These are phyloP conservation scores for Drosophila nr. perissopoda DNA, from an alignment of 2,888 invertebrate genomes.

Conservation along the genomic window DNA sequence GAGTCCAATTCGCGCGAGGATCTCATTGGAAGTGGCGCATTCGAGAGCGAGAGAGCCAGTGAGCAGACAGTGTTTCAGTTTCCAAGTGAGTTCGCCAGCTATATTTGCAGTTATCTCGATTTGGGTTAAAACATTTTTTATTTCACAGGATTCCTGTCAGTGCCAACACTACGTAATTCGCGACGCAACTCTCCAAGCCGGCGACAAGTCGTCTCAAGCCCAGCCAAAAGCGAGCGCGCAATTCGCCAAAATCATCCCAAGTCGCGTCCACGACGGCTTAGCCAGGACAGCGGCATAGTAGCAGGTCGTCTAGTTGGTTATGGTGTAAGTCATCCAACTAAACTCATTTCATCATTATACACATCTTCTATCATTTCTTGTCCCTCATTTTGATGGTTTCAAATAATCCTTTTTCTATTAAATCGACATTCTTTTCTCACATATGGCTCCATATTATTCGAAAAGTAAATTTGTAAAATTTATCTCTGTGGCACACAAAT, in stretches of 20 bases:
- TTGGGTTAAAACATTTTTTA: neutral
- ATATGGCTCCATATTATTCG: neutral
- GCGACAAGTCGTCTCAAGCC: slow-evolving; percentile 83
- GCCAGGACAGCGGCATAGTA: slow-evolving; percentile 84
- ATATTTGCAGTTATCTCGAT: neutral
- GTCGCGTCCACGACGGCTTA: slow-evolving; percentile 78
- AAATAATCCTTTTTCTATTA: neutral
- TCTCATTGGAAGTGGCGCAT: slow-evolving; percentile 68
- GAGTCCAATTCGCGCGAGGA: slow-evolving; percentile 82
- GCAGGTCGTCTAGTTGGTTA: slow-evolving; percentile 78
- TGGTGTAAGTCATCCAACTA: slow-evolving; percentile 59
- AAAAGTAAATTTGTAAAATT: neutral
- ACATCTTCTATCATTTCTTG: neutral
- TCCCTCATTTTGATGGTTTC: neutral
- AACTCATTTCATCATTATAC: too few relatives aligned
- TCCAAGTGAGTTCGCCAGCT: slow-evolving; percentile 56
- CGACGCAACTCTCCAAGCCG: slow-evolving; percentile 60
- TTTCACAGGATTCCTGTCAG: slow-evolving; percentile 81
- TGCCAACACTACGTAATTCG: slow-evolving; percentile 79
- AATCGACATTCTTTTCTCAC: neutral
- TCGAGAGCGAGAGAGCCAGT: slow-evolving; percentile 47
- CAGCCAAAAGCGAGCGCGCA: slow-evolving; percentile 82
- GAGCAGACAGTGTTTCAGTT: slow-evolving; percentile 64
- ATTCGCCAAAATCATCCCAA: slow-evolving; percentile 60
- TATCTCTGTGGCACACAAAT: neutral